These are phyloP conservation scores for Stenotaenia linearis DNA, from an alignment of 2,888 invertebrate genomes.

Conservation along the genomic window DNA sequence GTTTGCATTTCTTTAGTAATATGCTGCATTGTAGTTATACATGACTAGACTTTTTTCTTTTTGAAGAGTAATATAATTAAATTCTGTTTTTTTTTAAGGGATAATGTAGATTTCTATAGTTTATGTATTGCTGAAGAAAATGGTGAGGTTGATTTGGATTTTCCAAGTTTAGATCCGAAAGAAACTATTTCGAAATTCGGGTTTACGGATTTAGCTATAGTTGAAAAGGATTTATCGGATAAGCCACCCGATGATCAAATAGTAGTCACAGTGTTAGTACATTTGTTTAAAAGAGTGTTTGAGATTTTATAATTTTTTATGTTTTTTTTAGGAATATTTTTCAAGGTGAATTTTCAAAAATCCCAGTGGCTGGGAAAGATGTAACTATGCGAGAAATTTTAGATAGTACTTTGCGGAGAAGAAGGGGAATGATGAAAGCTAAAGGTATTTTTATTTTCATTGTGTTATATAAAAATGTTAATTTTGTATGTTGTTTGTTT, in stretches of 20 bases:
- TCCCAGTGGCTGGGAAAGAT: constrained; percentile 43
- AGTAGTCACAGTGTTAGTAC: constrained; percentile 46
- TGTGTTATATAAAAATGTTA: not conserved
- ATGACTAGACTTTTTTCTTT: too few species aligned
- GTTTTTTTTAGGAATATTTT: not conserved
- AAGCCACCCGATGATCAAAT: constrained; percentile 33
- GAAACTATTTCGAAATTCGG: constrained; percentile 91
- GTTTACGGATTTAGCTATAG: constrained; percentile 79
- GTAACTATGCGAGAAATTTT: constrained; percentile 38
- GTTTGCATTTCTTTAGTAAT: not conserved
- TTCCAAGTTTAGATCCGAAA: constrained; percentile 79
- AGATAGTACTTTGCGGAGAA: constrained; percentile 38
- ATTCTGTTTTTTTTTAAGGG: constrained; percentile 45
- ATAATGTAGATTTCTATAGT: constrained; percentile 66
- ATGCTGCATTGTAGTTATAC: not conserved
- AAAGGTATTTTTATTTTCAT: constrained; percentile 28
- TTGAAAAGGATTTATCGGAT: constrained; percentile 56
- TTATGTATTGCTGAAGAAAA: constrained; percentile 94
- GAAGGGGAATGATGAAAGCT: constrained; percentile 34
- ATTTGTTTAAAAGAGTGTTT: not conserved
- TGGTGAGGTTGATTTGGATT: constrained; percentile 88
- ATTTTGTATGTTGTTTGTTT: not conserved
- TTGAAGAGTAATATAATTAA: not conserved
- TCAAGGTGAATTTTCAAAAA: constrained; percentile 42
- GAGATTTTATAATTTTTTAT: not conserved